Percentiles rank a stretch among this genome's conserved stretches.
These are phyloP conservation scores for Hypomecis atomaria DNA, from an alignment of 2,888 invertebrate species.

Conservation along the genomic window DNA sequence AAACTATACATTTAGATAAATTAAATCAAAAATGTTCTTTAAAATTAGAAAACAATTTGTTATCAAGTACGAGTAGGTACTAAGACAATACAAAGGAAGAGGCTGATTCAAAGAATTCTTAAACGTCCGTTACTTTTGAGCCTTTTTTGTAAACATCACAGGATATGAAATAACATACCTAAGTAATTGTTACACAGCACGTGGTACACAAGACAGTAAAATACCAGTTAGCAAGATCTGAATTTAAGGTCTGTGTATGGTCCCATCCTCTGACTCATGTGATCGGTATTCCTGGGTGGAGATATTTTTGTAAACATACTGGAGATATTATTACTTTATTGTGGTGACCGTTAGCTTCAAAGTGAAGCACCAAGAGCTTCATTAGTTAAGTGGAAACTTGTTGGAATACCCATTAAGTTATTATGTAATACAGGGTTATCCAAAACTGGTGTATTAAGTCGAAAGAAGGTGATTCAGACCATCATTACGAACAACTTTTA, in stretches of 20 bases:
- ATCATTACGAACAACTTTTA: no score
- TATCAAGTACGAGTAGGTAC: no score
- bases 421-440: neutral
- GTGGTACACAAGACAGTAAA: neutral
- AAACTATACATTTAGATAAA: no score
- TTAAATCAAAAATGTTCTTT: no score
- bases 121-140: no score
- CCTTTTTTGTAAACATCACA: neutral
- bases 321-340: slow-evolving; percentile 26
- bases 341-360: slow-evolving; percentile 33
- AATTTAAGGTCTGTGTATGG: slow-evolving; percentile 1
- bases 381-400: slow-evolving; percentile 8
- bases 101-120: no score
- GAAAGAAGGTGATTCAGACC: no score
- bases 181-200: slow-evolving; percentile 1
- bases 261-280: slow-evolving; percentile 39
- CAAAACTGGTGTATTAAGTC: no score
- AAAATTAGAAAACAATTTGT: no score
- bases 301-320: no score
- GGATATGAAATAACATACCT: slow-evolving; percentile 9
- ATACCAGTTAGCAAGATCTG: neutral
- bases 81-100: no score
- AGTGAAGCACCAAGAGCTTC: slow-evolving; percentile 25
- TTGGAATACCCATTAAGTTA: slow-evolving; percentile 2
- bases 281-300: slow-evolving; percentile 35